Evolutionary conservation across 92 coral and sea anemone species (phyloP), one percentile per base, ranked within the genome.

Genomic region (Heliopora coerulea): DNA sequence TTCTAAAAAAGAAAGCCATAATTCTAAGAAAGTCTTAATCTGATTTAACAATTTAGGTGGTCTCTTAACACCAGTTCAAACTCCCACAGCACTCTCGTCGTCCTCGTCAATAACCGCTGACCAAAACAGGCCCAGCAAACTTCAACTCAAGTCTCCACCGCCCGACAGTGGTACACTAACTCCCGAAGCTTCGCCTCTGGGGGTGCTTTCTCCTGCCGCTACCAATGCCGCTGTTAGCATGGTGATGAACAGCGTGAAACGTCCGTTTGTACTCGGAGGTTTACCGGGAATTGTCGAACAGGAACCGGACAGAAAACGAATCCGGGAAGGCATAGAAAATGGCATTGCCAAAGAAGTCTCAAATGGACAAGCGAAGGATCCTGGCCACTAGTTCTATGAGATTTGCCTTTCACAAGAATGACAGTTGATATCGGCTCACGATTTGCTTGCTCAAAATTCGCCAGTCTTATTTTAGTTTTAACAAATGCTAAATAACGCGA

Each of bases 241-340:
- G 82, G 98, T 90, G 73, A 93, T 93, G 98, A 93, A 88, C 79
- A 90, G 86, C 80, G 97, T 92, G 25, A 93, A 93, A 82, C 95
- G 98, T 42, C 54, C 89, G 24, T 81, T 90, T 49, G 82, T 82
- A 68, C 68, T 88, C 8, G 60, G 62, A n/a, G 85, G 84, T 28
- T 59, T 85, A 12, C 76, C 80, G 12, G 88, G 64, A 54, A 68
- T 54, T 32, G 56, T 31, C 46, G 85, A 78, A 10, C 83, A 81
- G 33, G 98, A 93, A 57, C 91, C 95, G 34, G 85, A 82, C 9
- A 73, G 79, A 5, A 93, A 93, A 66, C 87, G 96, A 68, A 65
- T 80, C 17, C 29, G 61, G 30, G 61, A 49, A 26, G 34, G 61
- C 27, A 30, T 62, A 2, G 76, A 49, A 37, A 69, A 69, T 34